Evolutionary conservation across 2,113 vertebrate genomes (phyloP).

Genomic region (Vulpes lagopus): DNA sequence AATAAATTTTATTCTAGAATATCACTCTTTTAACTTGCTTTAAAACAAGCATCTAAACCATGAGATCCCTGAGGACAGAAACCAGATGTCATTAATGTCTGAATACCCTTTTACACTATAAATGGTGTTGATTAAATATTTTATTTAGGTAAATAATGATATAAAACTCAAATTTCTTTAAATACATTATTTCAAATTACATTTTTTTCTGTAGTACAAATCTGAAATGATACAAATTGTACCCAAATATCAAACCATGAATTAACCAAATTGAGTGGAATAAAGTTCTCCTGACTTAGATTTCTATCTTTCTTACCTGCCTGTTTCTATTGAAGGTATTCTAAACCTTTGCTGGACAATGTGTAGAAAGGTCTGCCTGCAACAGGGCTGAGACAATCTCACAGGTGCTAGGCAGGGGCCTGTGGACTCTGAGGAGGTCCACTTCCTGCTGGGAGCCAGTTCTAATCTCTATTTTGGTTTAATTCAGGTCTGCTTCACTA

Average conservation of each 20-base stretch:
- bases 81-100: background rate
- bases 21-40: background rate
- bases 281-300: background rate
- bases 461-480: background rate
- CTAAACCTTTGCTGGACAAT: background rate
- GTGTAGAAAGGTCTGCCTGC: background rate
- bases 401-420: background rate
- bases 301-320: background rate
- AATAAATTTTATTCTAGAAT: background rate
- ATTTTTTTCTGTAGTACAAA: conserved; percentile 22
- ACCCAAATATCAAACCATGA: background rate
- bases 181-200: conserved; percentile 48
- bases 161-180: conserved; percentile 4
- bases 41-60: conserved; percentile 19
- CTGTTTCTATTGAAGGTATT: conserved; percentile 14
- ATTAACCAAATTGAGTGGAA: conserved; percentile 8
- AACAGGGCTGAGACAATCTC: background rate
- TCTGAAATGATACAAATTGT: conserved; percentile 25
- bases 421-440: background rate
- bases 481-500: background rate
- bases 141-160: conserved; percentile 51
- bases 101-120: background rate
- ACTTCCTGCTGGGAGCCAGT: background rate
- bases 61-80: conserved; percentile 18
- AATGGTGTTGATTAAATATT: background rate